Base-by-base conservation (phyloP, 2,113 vertebrate genomes). In the Egretta garzetta region DNA sequence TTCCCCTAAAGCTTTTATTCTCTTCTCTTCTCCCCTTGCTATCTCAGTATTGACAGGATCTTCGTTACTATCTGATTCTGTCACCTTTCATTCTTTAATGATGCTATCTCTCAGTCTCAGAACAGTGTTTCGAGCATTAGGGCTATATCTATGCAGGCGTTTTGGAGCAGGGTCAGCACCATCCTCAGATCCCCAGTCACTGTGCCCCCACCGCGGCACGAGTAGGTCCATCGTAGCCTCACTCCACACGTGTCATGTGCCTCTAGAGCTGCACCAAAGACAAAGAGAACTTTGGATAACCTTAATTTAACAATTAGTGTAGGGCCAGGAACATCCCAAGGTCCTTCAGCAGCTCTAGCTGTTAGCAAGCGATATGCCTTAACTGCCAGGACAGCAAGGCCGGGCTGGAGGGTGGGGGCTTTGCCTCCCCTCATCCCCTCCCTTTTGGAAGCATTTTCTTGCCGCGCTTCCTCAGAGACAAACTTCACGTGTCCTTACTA, bases 161-260 rank as follows among this genome's bases (percentile, higher is more conserved):
- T 94, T 62, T 41, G n/a, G 50, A 80, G 53, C 35, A 70, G 41
- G 24, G 28, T 71, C 33, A 28, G 43, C 0, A 1, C 3, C 41
- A 64, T 22, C 27, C 30, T 80, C 49, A 39, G 49, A 39, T 41
- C 9, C 8, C 6, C 58, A 24, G 21, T 32, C 41, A 18, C 21
- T 22, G 53, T 80, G 39, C 1, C 15, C 15, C 6, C 43, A 35
- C 33, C 1, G 0, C 10, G 23, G 33, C 1, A 1, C 52, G 64
- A 27, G 35, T 27, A 70, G 35, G 14, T n/a, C 52, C 60, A n/a
- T 52, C n/a, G 14, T 30, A 90, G 13, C 21, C 33, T 37, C 59
- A 28, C 11, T 43, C 32, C 32, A 4, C 1, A 2, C 5, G 8
- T 6, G 7, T 37, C 62, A 14, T 7, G n/a, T 52, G n/a, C 43